Conservation (phyloP, 2,113 vertebrate genomes). For the Dendropsophus ebraccatus region DNA sequence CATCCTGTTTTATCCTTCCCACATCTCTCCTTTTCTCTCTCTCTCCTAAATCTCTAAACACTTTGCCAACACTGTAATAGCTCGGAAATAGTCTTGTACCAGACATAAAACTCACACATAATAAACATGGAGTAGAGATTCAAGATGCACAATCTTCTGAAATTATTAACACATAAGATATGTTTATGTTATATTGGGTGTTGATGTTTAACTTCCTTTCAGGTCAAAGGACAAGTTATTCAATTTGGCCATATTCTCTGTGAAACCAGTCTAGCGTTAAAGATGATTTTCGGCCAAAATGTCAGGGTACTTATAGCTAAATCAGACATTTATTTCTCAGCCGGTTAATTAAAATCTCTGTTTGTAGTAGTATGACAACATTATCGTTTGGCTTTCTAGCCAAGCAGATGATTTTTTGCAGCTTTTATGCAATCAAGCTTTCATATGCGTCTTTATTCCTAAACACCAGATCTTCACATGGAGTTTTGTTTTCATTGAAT, state of each 20-base stretch:
- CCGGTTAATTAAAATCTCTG: constrained; percentile 83
- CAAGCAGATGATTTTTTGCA: constrained; percentile 77
- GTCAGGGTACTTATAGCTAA: constrained; percentile 84
- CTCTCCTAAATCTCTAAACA: neutral
- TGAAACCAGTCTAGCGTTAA: constrained; percentile 81
- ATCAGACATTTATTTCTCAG: constrained; percentile 79
- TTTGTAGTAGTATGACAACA: constrained; percentile 79
- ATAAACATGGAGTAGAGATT: constrained; percentile 2
- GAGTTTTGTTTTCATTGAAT: constrained; percentile 59
- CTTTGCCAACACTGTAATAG: neutral
- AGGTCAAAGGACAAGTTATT: constrained; percentile 80
- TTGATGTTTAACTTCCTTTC: constrained; percentile 82
- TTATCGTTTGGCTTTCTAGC: constrained; percentile 81
- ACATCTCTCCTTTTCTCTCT: neutral
- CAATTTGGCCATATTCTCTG: constrained; percentile 85
- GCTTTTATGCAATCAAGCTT: constrained; percentile 78
- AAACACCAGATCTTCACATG: constrained; percentile 64
- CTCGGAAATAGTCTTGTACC: neutral
- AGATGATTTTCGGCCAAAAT: constrained; percentile 85
- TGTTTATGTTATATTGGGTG: constrained; percentile 71
- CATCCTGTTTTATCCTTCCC: too few species aligned
- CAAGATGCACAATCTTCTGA: neutral
- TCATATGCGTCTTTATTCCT: constrained; percentile 67
- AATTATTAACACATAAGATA: constrained; percentile 51
- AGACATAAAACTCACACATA: neutral